Conservation (phyloP, 2,113 vertebrate genomes). For the Dasyornis broadbenti region DNA sequence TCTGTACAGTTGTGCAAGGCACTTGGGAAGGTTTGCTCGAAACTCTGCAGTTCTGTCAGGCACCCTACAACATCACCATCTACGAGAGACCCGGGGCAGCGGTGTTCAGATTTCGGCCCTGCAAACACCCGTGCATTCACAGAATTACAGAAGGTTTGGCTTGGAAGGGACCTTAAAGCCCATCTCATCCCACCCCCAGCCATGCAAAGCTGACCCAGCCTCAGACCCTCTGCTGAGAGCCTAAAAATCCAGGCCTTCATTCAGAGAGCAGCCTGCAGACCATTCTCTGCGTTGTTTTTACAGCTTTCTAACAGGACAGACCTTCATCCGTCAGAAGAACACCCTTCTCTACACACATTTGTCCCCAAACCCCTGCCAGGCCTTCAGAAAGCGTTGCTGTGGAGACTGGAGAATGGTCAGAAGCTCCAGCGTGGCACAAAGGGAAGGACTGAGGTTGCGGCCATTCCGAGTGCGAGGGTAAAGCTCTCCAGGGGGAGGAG, state of each 20-base stretch:
- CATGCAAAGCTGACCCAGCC: not conserved
- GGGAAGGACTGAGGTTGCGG: not conserved
- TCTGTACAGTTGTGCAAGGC: not conserved
- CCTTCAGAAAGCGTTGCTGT: constrained; percentile 1
- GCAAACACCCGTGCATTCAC: not conserved
- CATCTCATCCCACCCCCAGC: not conserved
- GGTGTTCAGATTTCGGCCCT: not conserved
- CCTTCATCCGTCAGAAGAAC: not conserved
- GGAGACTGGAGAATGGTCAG: not conserved
- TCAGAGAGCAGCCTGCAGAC: not conserved
- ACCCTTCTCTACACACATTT: not conserved
- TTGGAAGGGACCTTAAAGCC: not conserved
- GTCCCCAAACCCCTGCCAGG: not conserved
- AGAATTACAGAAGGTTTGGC: not conserved
- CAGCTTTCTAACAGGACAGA: not conserved
- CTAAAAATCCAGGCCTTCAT: not conserved
- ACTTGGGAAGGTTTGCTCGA: not conserved
- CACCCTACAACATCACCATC: not conserved
- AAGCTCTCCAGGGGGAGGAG: not conserved
- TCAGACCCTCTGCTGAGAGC: not conserved
- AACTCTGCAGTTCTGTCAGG: too few relatives aligned
- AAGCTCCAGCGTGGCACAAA: not conserved
- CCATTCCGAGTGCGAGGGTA: not conserved
- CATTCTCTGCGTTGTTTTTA: not conserved
- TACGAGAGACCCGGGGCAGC: not conserved